Evolutionary conservation across 1,140 invertebrate genomes (phyloP), one percentile per base, ranked within the genome.

Genomic region (Scaptomyza hsui): DNA sequence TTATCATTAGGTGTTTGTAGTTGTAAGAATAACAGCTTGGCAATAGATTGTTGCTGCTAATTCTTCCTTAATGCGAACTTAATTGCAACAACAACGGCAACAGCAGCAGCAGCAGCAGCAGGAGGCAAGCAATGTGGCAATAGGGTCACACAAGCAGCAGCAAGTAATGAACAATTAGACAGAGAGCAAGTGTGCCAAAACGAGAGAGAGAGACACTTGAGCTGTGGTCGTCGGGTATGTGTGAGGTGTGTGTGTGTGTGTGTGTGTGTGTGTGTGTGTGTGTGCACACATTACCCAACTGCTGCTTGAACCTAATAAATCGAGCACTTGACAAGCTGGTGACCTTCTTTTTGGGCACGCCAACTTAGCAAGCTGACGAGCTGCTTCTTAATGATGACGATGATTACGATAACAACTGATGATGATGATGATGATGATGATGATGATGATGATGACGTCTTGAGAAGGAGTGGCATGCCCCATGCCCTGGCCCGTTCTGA

Each of bases 241-340:
- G n/a, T n/a, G n/a, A 19, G 13, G 45, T 41, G 24, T 48, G 32
- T 44, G 24, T 53, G 21, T 53, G 41, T 42, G 32, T 53, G 48
- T 47, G 42, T 64, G 55, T 47, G 47, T 42, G 53, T 37, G 67
- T 41, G 21, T 37, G 62, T 39, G 53, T 32, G 73, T 26, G 55
- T 41, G 48, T 18, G 42, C 42, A 64, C 62, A 57, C 72, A 72
- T 83, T 83, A 75, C 62, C 55, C 61, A 53, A 77, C 69, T 71
- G 75, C 81, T 86, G 75, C 81, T 86, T 86, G 82, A 86, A 88
- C 82, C 81, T 86, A 88, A 86, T 86, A 86, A 86, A 86, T 86
- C 81, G 82, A 74, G 80, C 67, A 24, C 82, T 85, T 74, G 81
- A 80, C 77, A 61, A 72, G 80, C 56, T 75, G 69, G 52, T 81